phyloP scores from a whole-genome alignment of 2,888 invertebrate genomes.

The Torymus tubicola region DNA sequence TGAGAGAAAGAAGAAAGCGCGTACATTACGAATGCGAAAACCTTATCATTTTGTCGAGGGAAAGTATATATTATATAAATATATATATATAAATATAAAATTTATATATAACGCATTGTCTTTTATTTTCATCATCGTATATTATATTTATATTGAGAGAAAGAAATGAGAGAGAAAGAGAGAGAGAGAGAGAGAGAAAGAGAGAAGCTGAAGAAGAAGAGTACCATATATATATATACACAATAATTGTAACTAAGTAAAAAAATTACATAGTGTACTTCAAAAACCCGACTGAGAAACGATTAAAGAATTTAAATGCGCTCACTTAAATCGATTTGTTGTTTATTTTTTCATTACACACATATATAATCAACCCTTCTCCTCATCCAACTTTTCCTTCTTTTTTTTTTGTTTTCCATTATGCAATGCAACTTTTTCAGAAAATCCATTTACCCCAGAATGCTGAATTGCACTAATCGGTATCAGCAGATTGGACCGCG shows the following conservation, averaged over 20 bases:
- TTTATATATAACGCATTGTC: slow-evolving; percentile 62
- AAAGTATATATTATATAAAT: slow-evolving; percentile 51
- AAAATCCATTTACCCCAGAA: not conserved
- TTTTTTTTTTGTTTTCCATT: too few species aligned
- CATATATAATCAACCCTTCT: too few species aligned
- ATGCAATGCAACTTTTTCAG: too few species aligned
- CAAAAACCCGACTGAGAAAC: slow-evolving; percentile 69
- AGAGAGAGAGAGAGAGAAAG: slow-evolving; percentile 30
- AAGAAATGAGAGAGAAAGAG: slow-evolving; percentile 20
- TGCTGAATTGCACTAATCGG: too few species aligned
- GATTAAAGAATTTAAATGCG: slow-evolving; percentile 71
- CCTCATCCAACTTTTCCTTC: too few species aligned
- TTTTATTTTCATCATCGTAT: slow-evolving; percentile 66
- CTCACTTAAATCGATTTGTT: slow-evolving; percentile 55
- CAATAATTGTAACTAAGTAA: slow-evolving; percentile 65
- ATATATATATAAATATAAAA: slow-evolving; percentile 36
- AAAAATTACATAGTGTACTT: slow-evolving; percentile 69
- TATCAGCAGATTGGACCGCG: too few species aligned
- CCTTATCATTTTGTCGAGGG: slow-evolving; percentile 53
- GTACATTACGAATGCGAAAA: slow-evolving; percentile 30
- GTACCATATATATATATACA: slow-evolving; percentile 65
- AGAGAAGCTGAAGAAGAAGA: slow-evolving; percentile 51
- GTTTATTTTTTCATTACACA: slow-evolving; percentile 9
- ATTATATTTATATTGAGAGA: slow-evolving; percentile 66
- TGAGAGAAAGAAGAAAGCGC: not conserved